Conservation (phyloP, 2,113 vertebrate genomes). For the Gila orcuttii region DNA sequence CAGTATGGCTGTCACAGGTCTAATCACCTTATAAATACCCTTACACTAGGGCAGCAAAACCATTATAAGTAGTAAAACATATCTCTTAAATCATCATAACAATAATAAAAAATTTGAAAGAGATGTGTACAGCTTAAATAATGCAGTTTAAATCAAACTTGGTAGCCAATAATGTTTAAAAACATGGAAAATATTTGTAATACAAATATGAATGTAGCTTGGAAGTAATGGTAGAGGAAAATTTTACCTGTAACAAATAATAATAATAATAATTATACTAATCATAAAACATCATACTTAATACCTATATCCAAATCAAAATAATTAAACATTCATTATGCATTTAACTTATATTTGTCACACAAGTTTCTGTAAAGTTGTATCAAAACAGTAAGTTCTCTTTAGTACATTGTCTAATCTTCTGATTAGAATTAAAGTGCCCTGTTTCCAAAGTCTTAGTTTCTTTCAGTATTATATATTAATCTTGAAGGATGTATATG, state of each 20-base stretch:
- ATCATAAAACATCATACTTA: neutral
- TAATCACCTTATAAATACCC: neutral
- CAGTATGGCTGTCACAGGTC: neutral
- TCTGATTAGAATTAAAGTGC: neutral
- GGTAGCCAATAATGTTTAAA: slow-evolving; percentile 17
- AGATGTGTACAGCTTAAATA: slow-evolving; percentile 15
- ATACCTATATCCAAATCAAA: neutral
- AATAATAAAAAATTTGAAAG: slow-evolving; percentile 7
- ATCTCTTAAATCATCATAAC: neutral
- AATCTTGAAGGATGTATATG: neutral
- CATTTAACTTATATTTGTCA: neutral
- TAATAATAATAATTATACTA: neutral
- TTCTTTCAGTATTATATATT: neutral
- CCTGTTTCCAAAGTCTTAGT: slow-evolving; percentile 17
- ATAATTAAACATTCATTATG: neutral
- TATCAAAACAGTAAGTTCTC: neutral
- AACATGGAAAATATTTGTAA: slow-evolving; percentile 24
- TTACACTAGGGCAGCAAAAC: neutral
- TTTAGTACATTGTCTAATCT: slow-evolving; percentile 21
- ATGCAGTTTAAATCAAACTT: neutral
- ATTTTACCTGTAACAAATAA: neutral
- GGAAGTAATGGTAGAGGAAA: neutral
- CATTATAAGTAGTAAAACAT: neutral
- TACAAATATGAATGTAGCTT: slow-evolving; percentile 26
- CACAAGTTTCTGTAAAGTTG: neutral